Conservation (phyloP, 2,797 vertebrate species). For the Falco peregrinus region DNA sequence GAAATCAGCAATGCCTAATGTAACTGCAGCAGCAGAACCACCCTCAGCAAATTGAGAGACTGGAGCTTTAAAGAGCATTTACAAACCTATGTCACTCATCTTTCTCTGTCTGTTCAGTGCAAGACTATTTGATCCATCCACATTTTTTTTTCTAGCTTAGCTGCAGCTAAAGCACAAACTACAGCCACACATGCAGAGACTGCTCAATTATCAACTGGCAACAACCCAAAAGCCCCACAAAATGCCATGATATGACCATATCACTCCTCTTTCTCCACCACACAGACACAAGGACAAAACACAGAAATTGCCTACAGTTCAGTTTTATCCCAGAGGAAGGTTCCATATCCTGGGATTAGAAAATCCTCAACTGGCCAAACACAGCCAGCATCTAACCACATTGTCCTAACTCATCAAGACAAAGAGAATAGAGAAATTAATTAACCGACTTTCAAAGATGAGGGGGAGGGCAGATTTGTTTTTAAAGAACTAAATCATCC, state of each 20-base stretch:
- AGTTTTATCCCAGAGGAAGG: background rate
- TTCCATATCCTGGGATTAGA: background rate
- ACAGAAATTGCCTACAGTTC: background rate
- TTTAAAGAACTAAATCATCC: background rate
- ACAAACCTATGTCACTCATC: background rate
- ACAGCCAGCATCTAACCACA: background rate
- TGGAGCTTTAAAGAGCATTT: background rate
- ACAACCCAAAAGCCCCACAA: background rate
- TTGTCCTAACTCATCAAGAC: background rate
- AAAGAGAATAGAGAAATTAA: background rate
- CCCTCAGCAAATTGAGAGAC: background rate
- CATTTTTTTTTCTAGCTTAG: background rate
- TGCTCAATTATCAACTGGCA: background rate
- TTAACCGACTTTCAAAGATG: background rate
- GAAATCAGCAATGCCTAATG: background rate
- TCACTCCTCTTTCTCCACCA: background rate
- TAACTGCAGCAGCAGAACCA: background rate
- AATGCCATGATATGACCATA: background rate
- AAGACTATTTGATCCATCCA: background rate
- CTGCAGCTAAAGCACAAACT: background rate
- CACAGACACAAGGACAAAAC: background rate
- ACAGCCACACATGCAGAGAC: background rate
- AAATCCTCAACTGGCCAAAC: background rate
- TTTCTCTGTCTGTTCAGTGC: background rate
- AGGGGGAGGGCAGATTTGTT: background rate